These are phyloP conservation scores for Euwallacea similis DNA, from an alignment of 1,140 invertebrate species.

Conservation along the genomic window DNA sequence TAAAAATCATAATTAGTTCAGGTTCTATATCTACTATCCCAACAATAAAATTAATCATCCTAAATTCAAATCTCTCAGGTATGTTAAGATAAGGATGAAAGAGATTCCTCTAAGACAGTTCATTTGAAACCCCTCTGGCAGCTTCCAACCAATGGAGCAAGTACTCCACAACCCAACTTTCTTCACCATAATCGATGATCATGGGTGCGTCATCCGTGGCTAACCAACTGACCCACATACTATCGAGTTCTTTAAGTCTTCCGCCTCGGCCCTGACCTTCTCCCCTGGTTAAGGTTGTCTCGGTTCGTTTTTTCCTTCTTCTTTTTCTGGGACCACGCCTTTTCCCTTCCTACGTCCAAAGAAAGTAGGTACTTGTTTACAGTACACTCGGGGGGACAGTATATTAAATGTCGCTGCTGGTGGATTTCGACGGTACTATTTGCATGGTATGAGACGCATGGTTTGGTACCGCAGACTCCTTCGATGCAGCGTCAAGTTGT, in stretches of 20 bases:
- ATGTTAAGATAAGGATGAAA: too few relatives aligned
- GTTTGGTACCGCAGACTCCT: too few relatives aligned
- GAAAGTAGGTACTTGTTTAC: conserved; percentile 28
- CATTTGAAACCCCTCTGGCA: too few relatives aligned
- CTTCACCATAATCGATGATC: conserved; percentile 13
- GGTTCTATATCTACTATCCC: too few relatives aligned
- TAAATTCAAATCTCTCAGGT: too few relatives aligned
- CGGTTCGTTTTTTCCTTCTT: conserved; percentile 21
- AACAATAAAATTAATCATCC: too few relatives aligned
- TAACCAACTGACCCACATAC: conserved; percentile 33
- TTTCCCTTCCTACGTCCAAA: conserved; percentile 20
- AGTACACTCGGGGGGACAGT: conserved; percentile 18
- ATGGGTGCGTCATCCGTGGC: conserved; percentile 18
- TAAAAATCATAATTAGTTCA: too few relatives aligned
- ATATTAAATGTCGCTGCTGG: background rate
- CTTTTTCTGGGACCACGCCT: conserved; percentile 15
- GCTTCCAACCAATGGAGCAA: conserved; percentile 17
- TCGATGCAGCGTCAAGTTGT: too few relatives aligned
- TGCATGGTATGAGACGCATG: too few relatives aligned
- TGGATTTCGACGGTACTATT: too few relatives aligned
- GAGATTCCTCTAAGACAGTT: too few relatives aligned
- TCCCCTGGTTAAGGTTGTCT: conserved; percentile 1
- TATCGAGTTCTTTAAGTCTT: conserved; percentile 11
- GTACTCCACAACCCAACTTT: background rate
- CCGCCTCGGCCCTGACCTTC: conserved; percentile 27